Base-by-base conservation (phyloP, 1,140 invertebrate genomes). In the Sarcophaga bullata region DNA sequence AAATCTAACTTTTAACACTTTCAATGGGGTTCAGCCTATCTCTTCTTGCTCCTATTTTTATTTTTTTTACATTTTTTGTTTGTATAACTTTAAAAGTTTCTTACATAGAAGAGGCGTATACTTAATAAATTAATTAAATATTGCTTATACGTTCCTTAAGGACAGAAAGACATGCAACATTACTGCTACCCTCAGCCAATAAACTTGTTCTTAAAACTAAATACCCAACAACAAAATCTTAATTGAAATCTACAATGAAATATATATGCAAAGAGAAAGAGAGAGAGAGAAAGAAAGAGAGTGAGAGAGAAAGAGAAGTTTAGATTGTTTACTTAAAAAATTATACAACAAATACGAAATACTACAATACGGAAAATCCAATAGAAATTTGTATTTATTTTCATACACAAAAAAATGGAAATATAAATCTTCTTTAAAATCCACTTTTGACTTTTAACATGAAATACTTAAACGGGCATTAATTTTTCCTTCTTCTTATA, bases 171-270 rank as follows among this genome's bases (percentile, higher is more conserved):
- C 25, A 4, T 37, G 25, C 1, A 37, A 37, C 25, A 37, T 37
- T 52, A 62, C 15, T 25, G 19, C 19, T 25, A 8, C 62, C n/a
- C 62, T 25, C 8, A 19, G 8, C 62, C 6, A 68, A 68, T 6
- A 68, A 10, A 68, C 62, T 68, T 8, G 19, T 68, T 68, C n/a
- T 25, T 10, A 19, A n/a, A 68, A 68, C 19, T 68, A 68, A 68
- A 68, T 68, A 68, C 17, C 62, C 62, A 68, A 68, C 62, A 68
- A 68, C 62, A 68, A 68, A 19, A 68, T 68, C 62, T 68, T 68
- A 68, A 68, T 68, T 68, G 62, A 68, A 68, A 25, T 68, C 62
- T 25, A 68, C 62, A 68, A 68, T 68, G 62, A 19, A 68, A 68
- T 19, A 68, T 58, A 58, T 58, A n/a, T 13, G 7, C 6, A 58